Evolutionary conservation across 2,113 vertebrate species (phyloP).

Genomic region (Vanacampus margaritifer): DNA sequence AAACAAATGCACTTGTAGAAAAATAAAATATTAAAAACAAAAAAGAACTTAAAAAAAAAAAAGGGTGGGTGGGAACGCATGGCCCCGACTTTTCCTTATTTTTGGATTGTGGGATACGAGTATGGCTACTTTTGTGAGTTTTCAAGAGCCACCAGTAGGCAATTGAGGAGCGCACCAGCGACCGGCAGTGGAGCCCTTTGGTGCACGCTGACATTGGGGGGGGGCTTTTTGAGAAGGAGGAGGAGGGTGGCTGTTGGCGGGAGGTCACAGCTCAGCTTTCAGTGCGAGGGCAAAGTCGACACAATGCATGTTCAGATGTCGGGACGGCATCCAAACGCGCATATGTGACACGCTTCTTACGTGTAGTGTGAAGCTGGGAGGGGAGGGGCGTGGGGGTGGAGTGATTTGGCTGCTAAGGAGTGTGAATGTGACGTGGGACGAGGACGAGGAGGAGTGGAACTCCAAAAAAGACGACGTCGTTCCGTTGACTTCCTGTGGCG

Average conservation of each 20-base stretch:
- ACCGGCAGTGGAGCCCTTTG: constrained; percentile 67
- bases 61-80: constrained; percentile 17
- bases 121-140: constrained; percentile 67
- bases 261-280: constrained; percentile 66
- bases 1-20: constrained; percentile 69
- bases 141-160: constrained; percentile 53
- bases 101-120: constrained; percentile 67
- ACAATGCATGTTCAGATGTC: constrained; percentile 45
- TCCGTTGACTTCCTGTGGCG: constrained; percentile 22
- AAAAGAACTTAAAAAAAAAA: constrained; percentile 65
- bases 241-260: constrained; percentile 18
- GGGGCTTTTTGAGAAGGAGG: not conserved
- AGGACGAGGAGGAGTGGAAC: constrained; percentile 18
- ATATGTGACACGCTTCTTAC: constrained; percentile 20
- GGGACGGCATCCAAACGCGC: constrained; percentile 30
- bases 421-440: constrained; percentile 32
- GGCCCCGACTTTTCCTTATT: constrained; percentile 51
- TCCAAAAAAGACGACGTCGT: constrained; percentile 41
- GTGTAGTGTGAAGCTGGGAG: constrained; percentile 30
- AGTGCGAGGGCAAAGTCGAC: constrained; percentile 49
- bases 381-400: constrained; percentile 42
- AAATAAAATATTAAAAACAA: constrained; percentile 69
- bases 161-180: constrained; percentile 53
- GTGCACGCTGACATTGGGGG: constrained; percentile 47
- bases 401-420: constrained; percentile 57